Base-by-base conservation (phyloP, 2,888 invertebrate genomes). In the Mactromeris polynyma region DNA sequence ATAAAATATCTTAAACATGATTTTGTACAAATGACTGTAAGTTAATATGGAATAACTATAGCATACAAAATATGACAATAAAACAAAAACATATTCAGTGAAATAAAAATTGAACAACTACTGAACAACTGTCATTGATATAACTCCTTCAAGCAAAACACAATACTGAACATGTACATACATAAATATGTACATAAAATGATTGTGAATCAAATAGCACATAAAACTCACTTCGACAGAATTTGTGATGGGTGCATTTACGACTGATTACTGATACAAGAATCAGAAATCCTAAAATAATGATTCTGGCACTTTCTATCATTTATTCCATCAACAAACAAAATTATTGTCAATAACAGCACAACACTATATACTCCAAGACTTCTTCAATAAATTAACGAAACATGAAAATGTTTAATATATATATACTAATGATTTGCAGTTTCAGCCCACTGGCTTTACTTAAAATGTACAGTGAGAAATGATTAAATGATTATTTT, bases 401-500 rank as follows among this genome's bases (percentile, higher is more conserved):
- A 58, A n/a, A 6, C 58, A 58, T 4, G 6, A 51, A 17, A 19
- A 21, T 51, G 51, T 14, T 51, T 2, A 3, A 21, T 14, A 51
- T 3, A 51, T 14, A 19, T 21, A 51, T 19, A 21, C 51, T 17
- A 14, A 2, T 58, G 58, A 6, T 58, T 21, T 26, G 21, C 58
- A 21, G 26, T 7, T 0, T 21, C n/a, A 4, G 58, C 42, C 7
- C 42, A 9, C 7, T 42, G 11, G 51, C 19, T 51, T 51, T 17
- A 17, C 51, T 51, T 51, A 2, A 51, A 51, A 19, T 51, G 14
- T 51, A 14, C 2, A 14, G 2, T 51, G 51, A 77, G 19, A n/a
- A n/a, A n/a, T n/a, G n/a, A n/a, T n/a, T n/a, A n/a, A 36, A 79
- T 19, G 17, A n/a, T 54, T 46, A 84, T 81, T 81, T 58, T 46